These are phyloP conservation scores for Cheilosia vulpina DNA, from an alignment of 2,888 invertebrate genomes.

Conservation along the genomic window DNA sequence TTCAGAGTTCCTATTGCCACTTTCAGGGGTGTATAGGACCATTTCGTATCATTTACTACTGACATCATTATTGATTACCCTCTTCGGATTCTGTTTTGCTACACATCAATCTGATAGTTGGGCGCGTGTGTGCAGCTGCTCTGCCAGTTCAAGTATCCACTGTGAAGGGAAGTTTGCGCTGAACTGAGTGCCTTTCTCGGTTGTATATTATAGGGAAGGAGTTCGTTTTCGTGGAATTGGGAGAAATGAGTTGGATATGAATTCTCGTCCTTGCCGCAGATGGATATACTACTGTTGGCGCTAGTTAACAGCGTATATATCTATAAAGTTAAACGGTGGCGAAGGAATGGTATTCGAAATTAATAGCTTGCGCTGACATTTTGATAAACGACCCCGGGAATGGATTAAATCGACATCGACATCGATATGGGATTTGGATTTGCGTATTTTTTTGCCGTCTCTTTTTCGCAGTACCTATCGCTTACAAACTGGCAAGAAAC, in stretches of 20 bases:
- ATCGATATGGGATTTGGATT: slow-evolving; percentile 40
- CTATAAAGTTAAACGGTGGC: slow-evolving; percentile 19
- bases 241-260: slow-evolving; percentile 51
- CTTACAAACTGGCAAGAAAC: slow-evolving; percentile 59
- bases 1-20: slow-evolving; percentile 5
- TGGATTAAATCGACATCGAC: slow-evolving; percentile 69
- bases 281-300: neutral
- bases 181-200: neutral
- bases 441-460: slow-evolving; percentile 6
- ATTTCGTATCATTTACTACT: slow-evolving; percentile 33
- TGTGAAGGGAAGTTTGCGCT: slow-evolving; percentile 28
- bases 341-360: slow-evolving; percentile 51
- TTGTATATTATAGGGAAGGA: neutral
- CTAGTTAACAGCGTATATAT: slow-evolving; percentile 2
- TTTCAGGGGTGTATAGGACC: neutral
- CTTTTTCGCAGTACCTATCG: slow-evolving; percentile 4
- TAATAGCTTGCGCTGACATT: slow-evolving; percentile 70
- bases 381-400: slow-evolving; percentile 63
- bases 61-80: slow-evolving; percentile 71
- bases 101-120: slow-evolving; percentile 63
- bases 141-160: slow-evolving; percentile 28
- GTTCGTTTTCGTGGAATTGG: slow-evolving; percentile 14
- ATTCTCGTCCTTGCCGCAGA: slow-evolving; percentile 28
- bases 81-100: slow-evolving; percentile 66
- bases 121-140: slow-evolving; percentile 58